A percentile compares a stretch with the other conserved stretches of the same genome.
Conservation (phyloP, 2,888 invertebrate species). For the Lingula anatina region DNA sequence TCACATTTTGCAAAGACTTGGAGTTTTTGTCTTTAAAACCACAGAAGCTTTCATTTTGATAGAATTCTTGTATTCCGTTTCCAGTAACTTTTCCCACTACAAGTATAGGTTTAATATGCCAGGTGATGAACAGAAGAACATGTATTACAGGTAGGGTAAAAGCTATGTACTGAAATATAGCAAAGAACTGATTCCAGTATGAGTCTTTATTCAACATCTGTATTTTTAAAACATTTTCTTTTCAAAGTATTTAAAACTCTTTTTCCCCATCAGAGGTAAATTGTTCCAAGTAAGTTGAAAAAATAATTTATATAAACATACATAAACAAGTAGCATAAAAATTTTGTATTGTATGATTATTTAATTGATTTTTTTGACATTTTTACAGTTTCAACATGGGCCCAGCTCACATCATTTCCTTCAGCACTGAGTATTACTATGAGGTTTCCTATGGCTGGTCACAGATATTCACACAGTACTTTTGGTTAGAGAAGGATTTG, state of each 20-base stretch:
- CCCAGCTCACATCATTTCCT: slow-evolving; percentile 66
- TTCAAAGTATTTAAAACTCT: too few species aligned
- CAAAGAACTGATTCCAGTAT: neutral
- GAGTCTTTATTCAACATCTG: too few species aligned
- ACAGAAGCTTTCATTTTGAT: neutral
- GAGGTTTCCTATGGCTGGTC: slow-evolving; percentile 80
- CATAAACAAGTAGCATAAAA: too few species aligned
- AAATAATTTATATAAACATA: too few species aligned
- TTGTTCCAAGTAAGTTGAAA: too few species aligned
- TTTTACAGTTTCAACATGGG: slow-evolving; percentile 53
- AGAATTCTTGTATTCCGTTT: slow-evolving; percentile 26
- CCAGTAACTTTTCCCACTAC: slow-evolving; percentile 92
- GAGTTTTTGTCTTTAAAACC: neutral
- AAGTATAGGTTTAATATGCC: slow-evolving; percentile 90
- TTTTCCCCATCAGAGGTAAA: too few species aligned
- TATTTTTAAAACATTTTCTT: too few species aligned
- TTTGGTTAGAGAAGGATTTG: slow-evolving; percentile 83
- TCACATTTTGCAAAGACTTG: neutral
- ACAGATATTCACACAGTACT: slow-evolving; percentile 56
- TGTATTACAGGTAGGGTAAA: slow-evolving; percentile 42
- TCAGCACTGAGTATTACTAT: slow-evolving; percentile 91
- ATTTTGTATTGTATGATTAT: too few species aligned
- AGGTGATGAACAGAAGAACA: slow-evolving; percentile 36
- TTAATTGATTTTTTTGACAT: slow-evolving; percentile 33
- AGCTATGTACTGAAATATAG: too few species aligned